Base-by-base conservation (phyloP, 2,113 vertebrate genomes). In the Ageneiosus marmoratus region DNA sequence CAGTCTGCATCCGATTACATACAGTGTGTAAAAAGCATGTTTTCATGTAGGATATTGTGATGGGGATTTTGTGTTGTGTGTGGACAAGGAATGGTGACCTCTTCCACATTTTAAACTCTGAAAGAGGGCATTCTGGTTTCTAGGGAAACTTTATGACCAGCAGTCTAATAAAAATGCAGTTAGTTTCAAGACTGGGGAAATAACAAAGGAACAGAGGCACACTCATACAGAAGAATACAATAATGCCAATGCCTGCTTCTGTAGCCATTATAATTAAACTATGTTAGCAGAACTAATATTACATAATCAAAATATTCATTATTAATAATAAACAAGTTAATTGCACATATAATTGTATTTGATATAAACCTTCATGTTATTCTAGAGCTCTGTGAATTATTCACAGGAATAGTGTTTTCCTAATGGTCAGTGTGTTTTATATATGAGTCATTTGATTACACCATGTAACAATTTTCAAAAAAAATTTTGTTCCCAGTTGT, bases 121-220 rank as follows among this genome's bases (percentile, higher is more conserved):
- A 93, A 93, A 90, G 88, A 84, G 80, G 85, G 85, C 90, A 88
- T 93, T 93, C 91, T 92, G 86, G 82, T 86, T 79, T 63, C 81
- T 70, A 77, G 32, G 27, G 11, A n/a, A 24, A 20, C 6, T 82
- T 83, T 80, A 79, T 53, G 75, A 69, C 56, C 58, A 29, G n/a
- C 51, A 60, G 50, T 24, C 22, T 32, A 12, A 46, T 44, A 74
- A 74, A 75, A 69, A 55, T 6, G 22, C 32, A 15, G 16, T 41
- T 24, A 29, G 44, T 50, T 75, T 63, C 34, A 81, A 75, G 55
- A 55, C 29, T 37, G 50, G 20, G 12, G 29, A 29, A 15, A 11
- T 56, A 69, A 69, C 12, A 18, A 29, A 15, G 20, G 56, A 69
- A 69, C 11, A 22, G 4, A 3, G 74, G 15, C 74, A 76, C 9